phyloP scores from a whole-genome alignment of 2,888 invertebrate genomes.

The Kryphioiulus occultus region DNA sequence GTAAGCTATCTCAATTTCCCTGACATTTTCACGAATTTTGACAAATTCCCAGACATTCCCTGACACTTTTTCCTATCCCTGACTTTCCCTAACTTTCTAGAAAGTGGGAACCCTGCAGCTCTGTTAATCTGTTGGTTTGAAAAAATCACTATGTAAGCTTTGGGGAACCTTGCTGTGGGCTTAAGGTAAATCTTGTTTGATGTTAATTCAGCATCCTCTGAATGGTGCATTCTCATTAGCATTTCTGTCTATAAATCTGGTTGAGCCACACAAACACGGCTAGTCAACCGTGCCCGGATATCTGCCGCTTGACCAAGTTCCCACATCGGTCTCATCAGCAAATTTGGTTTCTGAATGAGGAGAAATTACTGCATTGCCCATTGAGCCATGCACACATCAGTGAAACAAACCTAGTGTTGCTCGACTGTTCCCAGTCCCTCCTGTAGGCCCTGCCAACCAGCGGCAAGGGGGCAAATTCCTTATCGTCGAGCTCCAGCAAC shows the following conservation, averaged over 20 bases:
- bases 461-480: neutral
- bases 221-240: neutral
- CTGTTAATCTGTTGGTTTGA: neutral
- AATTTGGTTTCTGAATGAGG: neutral
- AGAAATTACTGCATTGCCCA: neutral
- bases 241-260: neutral
- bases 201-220: neutral
- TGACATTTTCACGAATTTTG: no score
- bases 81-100: no score
- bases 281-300: neutral
- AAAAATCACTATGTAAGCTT: neutral
- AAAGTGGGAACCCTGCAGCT: no score
- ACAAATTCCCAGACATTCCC: no score
- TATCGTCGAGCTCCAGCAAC: conserved; percentile 36
- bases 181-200: neutral
- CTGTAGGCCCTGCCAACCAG: neutral
- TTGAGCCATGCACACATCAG: neutral
- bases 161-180: neutral
- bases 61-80: no score
- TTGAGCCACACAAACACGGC: neutral
- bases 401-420: conserved; percentile 33
- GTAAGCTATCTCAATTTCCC: no score
- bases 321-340: neutral
- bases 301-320: neutral
- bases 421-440: conserved; percentile 33